Conservation (phyloP, 2,888 invertebrate species). For the Frankliniella fusca region DNA sequence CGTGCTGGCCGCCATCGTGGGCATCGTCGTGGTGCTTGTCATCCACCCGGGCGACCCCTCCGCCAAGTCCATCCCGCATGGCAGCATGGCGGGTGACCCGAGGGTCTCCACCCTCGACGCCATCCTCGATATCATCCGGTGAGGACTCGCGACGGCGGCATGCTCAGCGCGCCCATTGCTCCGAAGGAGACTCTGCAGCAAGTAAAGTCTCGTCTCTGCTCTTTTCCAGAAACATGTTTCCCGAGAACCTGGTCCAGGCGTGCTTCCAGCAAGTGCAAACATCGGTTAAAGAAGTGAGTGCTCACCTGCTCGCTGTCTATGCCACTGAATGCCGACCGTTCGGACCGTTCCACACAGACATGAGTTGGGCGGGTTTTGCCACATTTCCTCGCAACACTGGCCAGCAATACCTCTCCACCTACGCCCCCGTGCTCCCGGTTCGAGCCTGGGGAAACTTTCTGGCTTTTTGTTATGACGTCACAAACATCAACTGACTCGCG, state of each 20-base stretch:
- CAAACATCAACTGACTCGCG: neutral
- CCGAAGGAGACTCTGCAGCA: neutral
- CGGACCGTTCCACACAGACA: no score
- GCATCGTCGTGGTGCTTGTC: slow-evolving; percentile 58
- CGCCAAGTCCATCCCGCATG: slow-evolving; percentile 44
- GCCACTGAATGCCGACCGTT: no score
- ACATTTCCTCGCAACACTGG: no score
- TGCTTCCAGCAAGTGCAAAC: slow-evolving; percentile 58
- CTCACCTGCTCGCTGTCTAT: no score
- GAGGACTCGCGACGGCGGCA: slow-evolving; percentile 29
- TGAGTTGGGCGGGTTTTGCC: no score
- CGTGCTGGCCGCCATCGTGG: slow-evolving; percentile 59
- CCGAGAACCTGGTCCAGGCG: slow-evolving; percentile 59
- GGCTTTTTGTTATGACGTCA: neutral
- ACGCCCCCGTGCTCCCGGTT: no score
- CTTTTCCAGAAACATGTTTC: slow-evolving; percentile 55
- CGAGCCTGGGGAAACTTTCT: neutral
- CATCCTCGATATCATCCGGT: slow-evolving; percentile 58
- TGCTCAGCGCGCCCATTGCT: neutral
- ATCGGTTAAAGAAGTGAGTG: slow-evolving; percentile 45
- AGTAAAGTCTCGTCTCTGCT: slow-evolving; percentile 11
- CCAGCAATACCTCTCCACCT: neutral
- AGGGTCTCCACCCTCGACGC: slow-evolving; percentile 55
- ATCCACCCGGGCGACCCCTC: slow-evolving; percentile 62
- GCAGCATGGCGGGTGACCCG: slow-evolving; percentile 41